A percentile compares a stretch with the other conserved stretches of the same genome.
These are phyloP conservation scores for Apis laboriosa DNA, from an alignment of 1,140 invertebrate genomes.

Conservation along the genomic window DNA sequence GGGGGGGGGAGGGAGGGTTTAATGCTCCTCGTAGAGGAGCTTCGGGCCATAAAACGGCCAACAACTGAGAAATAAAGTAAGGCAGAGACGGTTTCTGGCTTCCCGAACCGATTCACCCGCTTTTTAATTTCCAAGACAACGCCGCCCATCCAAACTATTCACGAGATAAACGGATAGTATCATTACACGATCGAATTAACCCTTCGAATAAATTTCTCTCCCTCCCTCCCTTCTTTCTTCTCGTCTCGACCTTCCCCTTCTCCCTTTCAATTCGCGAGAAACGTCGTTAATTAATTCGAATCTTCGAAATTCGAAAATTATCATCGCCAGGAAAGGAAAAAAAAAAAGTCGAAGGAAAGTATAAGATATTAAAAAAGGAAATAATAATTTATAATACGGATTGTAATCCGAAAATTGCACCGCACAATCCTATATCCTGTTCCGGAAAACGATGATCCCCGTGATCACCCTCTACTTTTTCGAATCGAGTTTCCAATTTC, in stretches of 20 bases:
- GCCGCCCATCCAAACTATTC: constrained; percentile 52
- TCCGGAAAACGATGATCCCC: no score
- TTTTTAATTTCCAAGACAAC: constrained; percentile 56
- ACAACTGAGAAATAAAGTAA: constrained; percentile 59
- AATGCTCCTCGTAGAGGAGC: constrained; percentile 22
- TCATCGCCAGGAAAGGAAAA: neutral
- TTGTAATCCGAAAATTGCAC: no score
- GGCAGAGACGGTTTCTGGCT: constrained; percentile 32
- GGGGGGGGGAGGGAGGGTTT: constrained; percentile 15
- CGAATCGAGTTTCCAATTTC: constrained; percentile 49
- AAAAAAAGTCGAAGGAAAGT: neutral
- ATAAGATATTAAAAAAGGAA: no score
- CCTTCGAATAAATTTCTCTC: constrained; percentile 7
- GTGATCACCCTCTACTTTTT: no score
- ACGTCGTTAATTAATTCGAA: constrained; percentile 21
- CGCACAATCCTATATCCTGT: no score
- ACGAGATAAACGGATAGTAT: constrained; percentile 26
- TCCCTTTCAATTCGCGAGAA: neutral
- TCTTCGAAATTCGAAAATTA: neutral
- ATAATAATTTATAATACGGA: no score
- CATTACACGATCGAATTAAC: neutral
- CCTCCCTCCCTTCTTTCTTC: no score
- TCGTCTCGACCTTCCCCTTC: neutral
- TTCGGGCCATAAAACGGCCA: constrained; percentile 54
- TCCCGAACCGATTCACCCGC: constrained; percentile 27